These are phyloP conservation scores for Diorhabda carinulata DNA, from an alignment of 1,140 invertebrate species.

Conservation along the genomic window DNA sequence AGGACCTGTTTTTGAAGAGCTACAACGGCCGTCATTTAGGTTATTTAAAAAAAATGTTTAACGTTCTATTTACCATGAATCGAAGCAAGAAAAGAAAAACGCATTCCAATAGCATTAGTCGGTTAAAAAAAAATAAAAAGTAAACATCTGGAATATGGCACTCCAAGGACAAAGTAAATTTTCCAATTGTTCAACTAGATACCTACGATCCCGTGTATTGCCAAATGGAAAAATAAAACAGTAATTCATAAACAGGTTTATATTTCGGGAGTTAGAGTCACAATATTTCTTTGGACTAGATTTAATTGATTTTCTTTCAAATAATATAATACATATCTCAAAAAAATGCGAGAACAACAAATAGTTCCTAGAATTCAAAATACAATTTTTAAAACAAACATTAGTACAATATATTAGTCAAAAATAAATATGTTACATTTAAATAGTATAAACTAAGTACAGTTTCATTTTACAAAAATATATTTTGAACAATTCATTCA, in stretches of 20 bases:
- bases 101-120: no score
- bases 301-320: conserved; percentile 16
- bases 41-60: no score
- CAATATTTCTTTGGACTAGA: conserved; percentile 20
- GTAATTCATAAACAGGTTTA: conserved; percentile 8
- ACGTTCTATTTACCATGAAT: no score
- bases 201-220: no score
- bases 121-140: no score
- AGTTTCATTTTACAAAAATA: conserved; percentile 19
- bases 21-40: no score
- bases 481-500: conserved; percentile 18
- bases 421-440: conserved; percentile 21
- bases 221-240: not conserved
- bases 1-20: no score
- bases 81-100: no score
- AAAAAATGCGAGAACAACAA: conserved; percentile 11
- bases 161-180: no score
- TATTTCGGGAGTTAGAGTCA: conserved; percentile 17
- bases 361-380: conserved; percentile 5
- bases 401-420: conserved; percentile 15
- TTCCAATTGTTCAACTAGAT: no score
- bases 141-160: no score
- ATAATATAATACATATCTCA: conserved; percentile 5
- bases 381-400: conserved; percentile 16
- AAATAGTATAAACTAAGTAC: conserved; percentile 18